These are phyloP conservation scores for Troglohyphantes excavatus DNA, from an alignment of 2,888 invertebrate genomes.

Conservation along the genomic window DNA sequence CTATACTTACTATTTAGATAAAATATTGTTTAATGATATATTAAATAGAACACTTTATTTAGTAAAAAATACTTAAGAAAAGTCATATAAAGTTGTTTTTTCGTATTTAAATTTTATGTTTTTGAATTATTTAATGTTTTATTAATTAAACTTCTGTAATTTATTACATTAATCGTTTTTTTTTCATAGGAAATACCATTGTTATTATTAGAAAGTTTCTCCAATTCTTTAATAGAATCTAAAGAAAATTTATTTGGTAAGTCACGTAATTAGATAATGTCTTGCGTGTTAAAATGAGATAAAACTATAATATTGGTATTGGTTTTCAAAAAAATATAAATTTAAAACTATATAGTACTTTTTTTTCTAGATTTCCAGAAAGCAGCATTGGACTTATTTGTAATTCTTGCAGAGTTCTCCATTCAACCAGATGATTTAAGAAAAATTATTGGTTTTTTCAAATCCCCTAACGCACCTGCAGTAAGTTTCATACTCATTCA, in stretches of 20 bases:
- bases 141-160: neutral
- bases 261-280: neutral
- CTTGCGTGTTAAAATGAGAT: too few relatives aligned
- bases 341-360: neutral
- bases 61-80: too few relatives aligned
- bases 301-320: neutral
- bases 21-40: too few relatives aligned
- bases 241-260: constrained; percentile 40
- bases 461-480: constrained; percentile 36
- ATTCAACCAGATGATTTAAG: constrained; percentile 48
- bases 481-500: too few relatives aligned
- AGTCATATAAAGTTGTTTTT: too few relatives aligned
- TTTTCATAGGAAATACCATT: constrained; percentile 53
- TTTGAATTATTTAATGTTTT: too few relatives aligned
- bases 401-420: constrained; percentile 34
- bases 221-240: constrained; percentile 30
- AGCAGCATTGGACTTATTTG: constrained; percentile 60
- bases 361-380: constrained; percentile 51
- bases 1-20: too few relatives aligned
- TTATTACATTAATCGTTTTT: neutral
- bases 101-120: too few relatives aligned
- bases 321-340: neutral
- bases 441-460: constrained; percentile 58
- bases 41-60: too few relatives aligned
- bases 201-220: constrained; percentile 57